Base-by-base conservation (phyloP, 2,113 vertebrate species). In the Pomatostomus ruficeps region DNA sequence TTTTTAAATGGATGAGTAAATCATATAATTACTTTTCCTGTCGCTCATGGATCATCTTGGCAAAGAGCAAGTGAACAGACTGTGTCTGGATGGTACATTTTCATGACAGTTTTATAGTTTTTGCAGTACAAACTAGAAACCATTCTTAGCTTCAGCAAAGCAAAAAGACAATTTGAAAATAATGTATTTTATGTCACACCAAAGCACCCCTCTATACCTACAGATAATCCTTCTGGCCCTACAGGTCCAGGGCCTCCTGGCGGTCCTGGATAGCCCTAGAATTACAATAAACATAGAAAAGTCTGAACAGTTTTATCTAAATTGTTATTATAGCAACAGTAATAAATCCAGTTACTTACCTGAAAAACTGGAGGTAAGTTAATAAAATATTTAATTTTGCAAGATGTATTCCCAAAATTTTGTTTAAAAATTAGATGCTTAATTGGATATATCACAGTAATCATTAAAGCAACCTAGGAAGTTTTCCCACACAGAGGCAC, bases 191-290 rank as follows among this genome's bases (percentile, higher is more conserved):
- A 45, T 18, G 19, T 65, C 46, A 87, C 48, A 76, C 2, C 16
- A 85, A 92, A 82, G 59, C 22, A 72, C 25, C 8, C 28, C 11
- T 52, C 54, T 93, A 85, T 89, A 99, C 99, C 98, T 98, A 99
- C 99, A 86, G 98, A 97, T 86, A 98, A 95, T 82, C 99, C 99
- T 93, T 98, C 97, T 63, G 98, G 96, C 12, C 99, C 99, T 7
- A 98, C n/a, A 72, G 98, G 97, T 46, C 99, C 99, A 76, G 98
- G 97, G 96, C 96, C 43, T 54, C 99, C 99, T 88, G 99, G 97
- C 92, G 98, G 92, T 88, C 99, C 99, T 89, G 98, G 95, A 96
- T 99, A 99, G 25, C 99, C 99, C 99, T 99, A 91, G 61, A 88
- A 95, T 48, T 88, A 87, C 96, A 97, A 93, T 22, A 97, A 55